These are phyloP conservation scores for Sericinus montela DNA, from an alignment of 2,888 invertebrate genomes.

Conservation along the genomic window DNA sequence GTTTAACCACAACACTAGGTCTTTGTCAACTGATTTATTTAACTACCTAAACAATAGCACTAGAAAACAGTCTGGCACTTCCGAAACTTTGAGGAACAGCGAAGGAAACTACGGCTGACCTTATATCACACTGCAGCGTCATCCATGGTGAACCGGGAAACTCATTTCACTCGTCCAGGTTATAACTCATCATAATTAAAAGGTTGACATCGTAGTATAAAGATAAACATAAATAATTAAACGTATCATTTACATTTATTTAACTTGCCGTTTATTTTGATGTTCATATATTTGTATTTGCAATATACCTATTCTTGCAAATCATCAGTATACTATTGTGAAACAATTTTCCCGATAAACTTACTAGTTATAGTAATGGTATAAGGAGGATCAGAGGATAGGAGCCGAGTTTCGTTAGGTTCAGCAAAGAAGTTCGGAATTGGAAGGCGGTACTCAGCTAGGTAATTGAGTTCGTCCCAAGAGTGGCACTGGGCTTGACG, in stretches of 20 bases:
- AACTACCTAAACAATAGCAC: slow-evolving; percentile 74
- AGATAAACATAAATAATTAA: too few species aligned
- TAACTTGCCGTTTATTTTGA: too few species aligned
- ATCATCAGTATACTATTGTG: slow-evolving; percentile 28
- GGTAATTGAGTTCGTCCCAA: slow-evolving; percentile 65
- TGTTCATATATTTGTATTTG: too few species aligned
- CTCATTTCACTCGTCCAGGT: slow-evolving; percentile 48
- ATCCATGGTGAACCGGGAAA: slow-evolving; percentile 52
- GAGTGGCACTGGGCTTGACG: slow-evolving; percentile 62
- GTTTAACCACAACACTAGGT: slow-evolving; percentile 75
- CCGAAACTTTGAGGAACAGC: slow-evolving; percentile 75
- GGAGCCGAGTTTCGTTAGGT: slow-evolving; percentile 78
- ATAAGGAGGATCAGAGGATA: slow-evolving; percentile 64
- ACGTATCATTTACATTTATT: too few species aligned
- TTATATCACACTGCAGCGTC: slow-evolving; percentile 60
- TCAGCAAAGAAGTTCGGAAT: slow-evolving; percentile 80
- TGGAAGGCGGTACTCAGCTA: slow-evolving; percentile 79
- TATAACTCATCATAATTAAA: not conserved
- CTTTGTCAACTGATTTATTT: slow-evolving; percentile 57
- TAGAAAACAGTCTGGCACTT: slow-evolving; percentile 73
- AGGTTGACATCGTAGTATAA: too few species aligned
- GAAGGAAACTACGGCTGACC: slow-evolving; percentile 74
- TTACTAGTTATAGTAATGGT: slow-evolving; percentile 50
- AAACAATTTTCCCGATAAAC: slow-evolving; percentile 62
- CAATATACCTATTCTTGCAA: too few species aligned